These are phyloP conservation scores for Larimichthys polyactis DNA, from an alignment of 2,113 vertebrate species.

Conservation along the genomic window DNA sequence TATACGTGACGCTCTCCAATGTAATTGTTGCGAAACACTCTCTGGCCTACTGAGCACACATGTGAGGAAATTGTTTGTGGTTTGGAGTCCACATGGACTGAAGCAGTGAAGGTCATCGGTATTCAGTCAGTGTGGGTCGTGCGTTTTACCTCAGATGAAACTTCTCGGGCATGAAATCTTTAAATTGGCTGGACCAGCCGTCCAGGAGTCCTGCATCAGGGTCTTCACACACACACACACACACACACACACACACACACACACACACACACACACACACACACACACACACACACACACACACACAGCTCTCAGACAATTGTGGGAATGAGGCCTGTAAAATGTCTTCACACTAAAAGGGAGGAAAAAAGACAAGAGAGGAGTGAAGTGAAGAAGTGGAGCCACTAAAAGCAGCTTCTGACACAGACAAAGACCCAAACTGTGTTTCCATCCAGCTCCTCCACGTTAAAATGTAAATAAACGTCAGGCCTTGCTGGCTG, in stretches of 20 bases:
- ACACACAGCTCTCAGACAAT: not conserved
- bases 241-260: not conserved
- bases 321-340: not conserved
- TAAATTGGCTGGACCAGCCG: not conserved
- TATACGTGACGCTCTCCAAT: no score
- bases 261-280: not conserved
- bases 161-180: not conserved
- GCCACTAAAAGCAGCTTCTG: slow-evolving; percentile 3
- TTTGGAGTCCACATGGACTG: no score
- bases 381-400: not conserved
- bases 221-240: no score
- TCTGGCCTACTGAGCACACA: no score
- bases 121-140: not conserved
- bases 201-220: not conserved
- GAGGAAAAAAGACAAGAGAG: not conserved
- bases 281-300: not conserved
- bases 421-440: not conserved
- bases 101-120: no score
- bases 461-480: slow-evolving; percentile 23
- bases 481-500: not conserved
- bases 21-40: no score
- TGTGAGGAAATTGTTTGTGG: no score
- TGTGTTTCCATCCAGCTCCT: slow-evolving; percentile 19
- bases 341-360: not conserved
- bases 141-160: not conserved